Conservation (phyloP, 2,113 vertebrate genomes). For the Mustela lutreola region DNA sequence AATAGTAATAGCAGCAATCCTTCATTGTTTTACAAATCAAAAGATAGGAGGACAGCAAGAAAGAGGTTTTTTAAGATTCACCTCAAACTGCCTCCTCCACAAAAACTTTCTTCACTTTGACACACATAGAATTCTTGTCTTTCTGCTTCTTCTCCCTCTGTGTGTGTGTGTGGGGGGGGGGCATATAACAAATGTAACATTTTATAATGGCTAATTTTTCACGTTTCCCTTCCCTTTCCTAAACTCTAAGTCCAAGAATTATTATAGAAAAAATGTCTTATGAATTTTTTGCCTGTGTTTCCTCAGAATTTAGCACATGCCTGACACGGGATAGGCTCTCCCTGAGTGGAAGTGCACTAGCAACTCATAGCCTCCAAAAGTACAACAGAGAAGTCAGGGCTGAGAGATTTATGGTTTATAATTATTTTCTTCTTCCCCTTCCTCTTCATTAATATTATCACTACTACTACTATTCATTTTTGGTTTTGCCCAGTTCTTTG, state of each 20-base stretch:
- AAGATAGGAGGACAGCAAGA: background rate
- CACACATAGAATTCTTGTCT: background rate
- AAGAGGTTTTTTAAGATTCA: background rate
- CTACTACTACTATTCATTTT: background rate
- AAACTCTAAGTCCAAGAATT: background rate
- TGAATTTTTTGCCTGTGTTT: background rate
- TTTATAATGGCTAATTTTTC: background rate
- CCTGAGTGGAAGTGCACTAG: background rate
- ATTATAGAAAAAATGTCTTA: background rate
- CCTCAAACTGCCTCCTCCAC: background rate
- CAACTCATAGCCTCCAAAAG: background rate
- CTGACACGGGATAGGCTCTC: background rate
- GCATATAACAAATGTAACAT: background rate
- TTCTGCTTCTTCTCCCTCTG: background rate
- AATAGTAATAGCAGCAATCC: background rate
- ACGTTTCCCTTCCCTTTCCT: background rate
- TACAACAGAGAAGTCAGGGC: background rate
- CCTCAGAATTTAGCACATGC: background rate
- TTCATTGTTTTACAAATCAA: background rate
- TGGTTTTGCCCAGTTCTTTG: background rate
- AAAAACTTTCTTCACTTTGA: background rate
- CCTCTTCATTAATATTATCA: background rate
- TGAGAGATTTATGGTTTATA: background rate
- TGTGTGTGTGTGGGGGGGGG: too few relatives aligned
- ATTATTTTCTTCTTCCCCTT: background rate